Percentiles rank a stretch among this genome's conserved stretches.
phyloP scores from a whole-genome alignment of 2,888 invertebrate genomes.

The Campoplex capitator region DNA sequence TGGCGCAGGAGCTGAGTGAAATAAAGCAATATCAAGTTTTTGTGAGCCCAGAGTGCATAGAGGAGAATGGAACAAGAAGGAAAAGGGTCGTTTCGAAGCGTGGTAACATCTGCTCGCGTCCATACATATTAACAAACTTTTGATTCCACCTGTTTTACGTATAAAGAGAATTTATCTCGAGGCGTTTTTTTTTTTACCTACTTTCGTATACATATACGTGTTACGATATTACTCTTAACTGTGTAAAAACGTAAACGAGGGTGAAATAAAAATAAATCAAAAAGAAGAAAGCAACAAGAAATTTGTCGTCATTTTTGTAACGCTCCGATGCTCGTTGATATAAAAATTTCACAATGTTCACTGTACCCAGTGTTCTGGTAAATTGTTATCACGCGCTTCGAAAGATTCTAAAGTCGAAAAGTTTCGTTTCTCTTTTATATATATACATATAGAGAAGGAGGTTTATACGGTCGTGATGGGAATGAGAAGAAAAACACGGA shows the following conservation, averaged over 20 bases:
- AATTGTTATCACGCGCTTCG: conserved; percentile 62
- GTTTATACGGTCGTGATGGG: conserved; percentile 19
- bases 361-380: conserved; percentile 42
- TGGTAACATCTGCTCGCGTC: conserved; percentile 75
- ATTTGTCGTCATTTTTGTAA: conserved; percentile 19
- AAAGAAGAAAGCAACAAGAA: conserved; percentile 24
- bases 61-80: neutral
- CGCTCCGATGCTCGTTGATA: conserved; percentile 29
- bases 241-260: neutral
- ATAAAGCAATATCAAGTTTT: conserved; percentile 27
- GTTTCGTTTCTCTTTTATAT: conserved; percentile 24
- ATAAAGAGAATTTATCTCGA: conserved; percentile 33
- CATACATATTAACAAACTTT: conserved; percentile 78
- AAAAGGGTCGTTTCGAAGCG: conserved; percentile 14
- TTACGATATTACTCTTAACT: conserved; percentile 7
- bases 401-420: conserved; percentile 56
- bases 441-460: conserved; percentile 10
- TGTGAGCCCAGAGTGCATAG: neutral
- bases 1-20: neutral
- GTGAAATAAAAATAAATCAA: conserved; percentile 7
- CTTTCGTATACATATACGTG: neutral
- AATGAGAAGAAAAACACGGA: conserved; percentile 51
- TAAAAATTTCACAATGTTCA: conserved; percentile 46
- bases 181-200: neutral
- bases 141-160: conserved; percentile 6